Evolutionary conservation across 2,113 vertebrate genomes (phyloP).

Genomic region (Elaphurus davidianus): DNA sequence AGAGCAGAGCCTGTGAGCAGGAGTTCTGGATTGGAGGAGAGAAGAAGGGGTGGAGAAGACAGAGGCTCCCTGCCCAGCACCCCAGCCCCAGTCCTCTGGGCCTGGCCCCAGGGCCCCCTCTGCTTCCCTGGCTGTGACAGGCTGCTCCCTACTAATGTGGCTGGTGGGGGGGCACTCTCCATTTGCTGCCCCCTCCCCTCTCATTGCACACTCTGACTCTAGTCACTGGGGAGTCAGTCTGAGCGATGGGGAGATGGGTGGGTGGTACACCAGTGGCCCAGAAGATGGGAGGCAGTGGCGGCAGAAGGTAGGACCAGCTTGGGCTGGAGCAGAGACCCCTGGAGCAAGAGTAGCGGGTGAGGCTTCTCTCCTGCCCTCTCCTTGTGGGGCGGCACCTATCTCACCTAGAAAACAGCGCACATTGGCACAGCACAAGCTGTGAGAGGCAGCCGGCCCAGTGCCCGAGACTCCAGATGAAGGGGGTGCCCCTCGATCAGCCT

Average conservation of each 20-base stretch:
- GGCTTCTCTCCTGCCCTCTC: background rate
- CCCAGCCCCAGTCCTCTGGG: background rate
- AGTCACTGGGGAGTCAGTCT: constrained; percentile 78
- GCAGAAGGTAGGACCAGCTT: background rate
- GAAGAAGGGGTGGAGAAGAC: background rate
- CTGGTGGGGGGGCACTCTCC: constrained; percentile 29
- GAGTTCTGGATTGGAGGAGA: background rate
- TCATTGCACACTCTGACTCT: constrained; percentile 62
- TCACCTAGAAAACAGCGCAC: background rate
- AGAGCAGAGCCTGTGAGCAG: constrained; percentile 51
- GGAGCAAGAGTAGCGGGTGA: background rate
- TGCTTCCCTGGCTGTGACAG: background rate
- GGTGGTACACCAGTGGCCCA: constrained; percentile 1
- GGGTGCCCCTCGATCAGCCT: background rate
- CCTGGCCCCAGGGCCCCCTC: background rate
- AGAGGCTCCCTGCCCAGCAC: background rate
- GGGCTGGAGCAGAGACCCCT: background rate
- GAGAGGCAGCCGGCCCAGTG: background rate
- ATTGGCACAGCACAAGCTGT: background rate
- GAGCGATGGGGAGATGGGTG: constrained; percentile 51
- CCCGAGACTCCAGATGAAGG: background rate
- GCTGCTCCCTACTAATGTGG: background rate
- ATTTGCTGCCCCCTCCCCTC: background rate
- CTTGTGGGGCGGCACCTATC: background rate
- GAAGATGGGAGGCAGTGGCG: constrained; percentile 8